Evolutionary conservation across 2,888 invertebrate species (phyloP), one percentile per base, ranked within the genome.

Genomic region (Acrocera orbiculus): DNA sequence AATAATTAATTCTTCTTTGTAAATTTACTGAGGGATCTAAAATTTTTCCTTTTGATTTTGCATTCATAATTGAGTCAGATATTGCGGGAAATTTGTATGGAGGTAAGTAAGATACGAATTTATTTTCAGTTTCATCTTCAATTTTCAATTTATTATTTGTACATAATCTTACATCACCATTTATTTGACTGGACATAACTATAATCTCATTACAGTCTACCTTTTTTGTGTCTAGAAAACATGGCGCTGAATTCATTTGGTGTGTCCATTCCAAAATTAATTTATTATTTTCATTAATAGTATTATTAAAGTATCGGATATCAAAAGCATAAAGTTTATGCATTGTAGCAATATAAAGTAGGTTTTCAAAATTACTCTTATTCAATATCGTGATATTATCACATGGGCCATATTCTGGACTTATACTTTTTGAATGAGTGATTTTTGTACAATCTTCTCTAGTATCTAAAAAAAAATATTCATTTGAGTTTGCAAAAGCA

Each of bases 301-400:
- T 43, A 7, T 47, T 42, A 36, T 48, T 36, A 6, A 41, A 7
- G 23, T 44, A 49, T 3, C 58, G 48, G 24, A 46, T 32, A 32
- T 58, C 58, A 27, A 56, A 32, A 16, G 53, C 52, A 35, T 52
- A 51, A 3, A 55, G 16, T 20, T 53, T 55, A 35, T 58, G 58
- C 27, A 46, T 54, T 4, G 56, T 50, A 4, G 47, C 56, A 17
- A 54, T 42, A 35, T 58, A 58, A 6, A 54, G 38, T 0, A 51
- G 44, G 39, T 57, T 43, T 1, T 49, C 43, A 44, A 27, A 36
- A 4, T 38, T 33, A 37, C 56, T 55, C 11, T 39, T 35, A 2
- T 38, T 36, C 26, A 58, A 5, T 2, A 50, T 46, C 8, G 49
- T 48, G 37, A 57, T 52, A 9, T 34, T 43, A 34, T 53, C 50